A percentile compares a stretch with the other conserved stretches of the same genome.
Conservation (phyloP, 2,797 vertebrate genomes). For the Spinibarbus caldwelli region DNA sequence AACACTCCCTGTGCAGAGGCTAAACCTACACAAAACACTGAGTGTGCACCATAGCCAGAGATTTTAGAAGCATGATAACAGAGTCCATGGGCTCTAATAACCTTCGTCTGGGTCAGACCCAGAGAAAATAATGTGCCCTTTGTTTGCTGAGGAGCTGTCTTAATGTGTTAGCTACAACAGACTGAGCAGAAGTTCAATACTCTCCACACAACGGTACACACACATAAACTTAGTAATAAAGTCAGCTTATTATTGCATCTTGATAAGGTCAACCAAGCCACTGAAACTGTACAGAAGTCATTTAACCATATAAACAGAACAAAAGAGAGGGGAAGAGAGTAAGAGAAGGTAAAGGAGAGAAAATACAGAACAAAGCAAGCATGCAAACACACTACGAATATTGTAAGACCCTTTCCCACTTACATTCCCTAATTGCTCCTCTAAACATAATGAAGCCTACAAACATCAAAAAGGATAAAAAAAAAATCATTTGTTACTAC, state of each 20-base stretch:
- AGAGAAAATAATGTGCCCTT: slow-evolving; percentile 36
- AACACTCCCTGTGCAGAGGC: not conserved
- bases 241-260: slow-evolving; percentile 34
- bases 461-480: not conserved
- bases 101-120: slow-evolving; percentile 17
- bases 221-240: slow-evolving; percentile 34
- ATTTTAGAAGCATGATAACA: slow-evolving; percentile 20
- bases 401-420: not conserved
- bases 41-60: not conserved
- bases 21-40: not conserved
- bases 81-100: slow-evolving; percentile 36
- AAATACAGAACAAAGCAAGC: not conserved
- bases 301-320: slow-evolving; percentile 31
- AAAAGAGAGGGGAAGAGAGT: slow-evolving; percentile 1
- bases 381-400: not conserved
- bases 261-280: slow-evolving; percentile 52
- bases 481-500: not conserved
- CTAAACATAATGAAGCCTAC: not conserved
- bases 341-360: not conserved
- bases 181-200: slow-evolving; percentile 37
- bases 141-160: slow-evolving; percentile 35
- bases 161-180: slow-evolving; percentile 39
- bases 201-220: slow-evolving; percentile 35
- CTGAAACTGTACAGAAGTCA: slow-evolving; percentile 42
- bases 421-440: not conserved